Evolutionary conservation across 2,797 vertebrate species (phyloP).

Genomic region (Acridotheres tristis): DNA sequence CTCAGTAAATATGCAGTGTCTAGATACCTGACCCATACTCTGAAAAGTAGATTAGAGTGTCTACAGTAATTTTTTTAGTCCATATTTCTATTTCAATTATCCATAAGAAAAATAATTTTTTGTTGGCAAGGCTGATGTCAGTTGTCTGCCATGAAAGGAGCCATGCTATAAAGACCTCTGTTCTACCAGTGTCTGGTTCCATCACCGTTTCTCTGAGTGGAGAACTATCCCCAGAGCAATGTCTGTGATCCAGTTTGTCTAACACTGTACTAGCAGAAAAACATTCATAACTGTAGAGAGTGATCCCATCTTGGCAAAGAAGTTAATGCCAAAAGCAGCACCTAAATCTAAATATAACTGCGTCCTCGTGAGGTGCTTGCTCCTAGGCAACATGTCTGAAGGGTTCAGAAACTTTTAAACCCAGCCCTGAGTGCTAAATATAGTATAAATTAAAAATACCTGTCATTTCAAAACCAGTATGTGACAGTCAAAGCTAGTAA

Average conservation of each 20-base stretch:
- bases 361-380: background rate
- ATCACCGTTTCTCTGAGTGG: background rate
- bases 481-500: background rate
- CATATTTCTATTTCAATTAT: background rate
- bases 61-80: background rate
- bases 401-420: constrained; percentile 41
- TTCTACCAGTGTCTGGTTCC: background rate
- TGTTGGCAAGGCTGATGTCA: background rate
- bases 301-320: background rate
- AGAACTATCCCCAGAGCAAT: background rate
- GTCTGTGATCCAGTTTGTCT: background rate
- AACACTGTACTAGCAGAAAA: background rate
- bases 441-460: background rate
- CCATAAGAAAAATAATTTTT: background rate
- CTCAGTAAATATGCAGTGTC: background rate
- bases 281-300: background rate
- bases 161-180: background rate
- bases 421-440: background rate
- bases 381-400: background rate
- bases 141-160: background rate
- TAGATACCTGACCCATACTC: background rate
- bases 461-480: background rate
- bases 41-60: background rate
- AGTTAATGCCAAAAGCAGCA: background rate
- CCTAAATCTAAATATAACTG: background rate